Conservation (phyloP, 1,140 invertebrate genomes). For the Drosophila littoralis region DNA sequence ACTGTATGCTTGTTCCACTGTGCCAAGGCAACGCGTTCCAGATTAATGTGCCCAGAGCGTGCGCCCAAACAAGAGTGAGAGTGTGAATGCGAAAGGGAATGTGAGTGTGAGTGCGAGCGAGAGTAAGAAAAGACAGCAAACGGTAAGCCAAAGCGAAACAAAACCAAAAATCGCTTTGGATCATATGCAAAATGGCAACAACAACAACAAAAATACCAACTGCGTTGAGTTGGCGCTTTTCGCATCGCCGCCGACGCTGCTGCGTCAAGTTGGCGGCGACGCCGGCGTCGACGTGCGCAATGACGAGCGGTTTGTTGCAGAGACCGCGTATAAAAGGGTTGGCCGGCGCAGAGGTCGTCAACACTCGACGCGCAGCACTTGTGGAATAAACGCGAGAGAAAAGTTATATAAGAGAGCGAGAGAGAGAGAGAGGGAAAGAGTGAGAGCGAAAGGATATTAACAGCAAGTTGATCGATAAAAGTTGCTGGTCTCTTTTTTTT, state of each 20-base stretch:
- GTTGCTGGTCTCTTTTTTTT: constrained; percentile 14
- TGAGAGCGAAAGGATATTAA: constrained; percentile 28
- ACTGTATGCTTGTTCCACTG: constrained; percentile 20
- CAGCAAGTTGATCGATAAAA: constrained; percentile 14
- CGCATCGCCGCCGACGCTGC: constrained; percentile 50
- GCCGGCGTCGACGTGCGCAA: constrained; percentile 13
- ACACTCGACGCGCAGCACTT: constrained; percentile 61
- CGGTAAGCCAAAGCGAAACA: constrained; percentile 42
- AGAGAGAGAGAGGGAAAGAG: neutral
- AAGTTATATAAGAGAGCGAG: neutral
- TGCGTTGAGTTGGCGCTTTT: constrained; percentile 58
- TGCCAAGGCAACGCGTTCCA: constrained; percentile 31
- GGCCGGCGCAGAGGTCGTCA: constrained; percentile 66
- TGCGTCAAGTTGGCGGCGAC: constrained; percentile 13
- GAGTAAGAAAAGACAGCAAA: constrained; percentile 16
- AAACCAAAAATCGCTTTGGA: constrained; percentile 52
- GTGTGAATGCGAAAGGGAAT: constrained; percentile 29
- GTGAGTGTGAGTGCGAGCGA: constrained; percentile 12
- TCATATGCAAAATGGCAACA: constrained; percentile 49
- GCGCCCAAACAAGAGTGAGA: constrained; percentile 35
- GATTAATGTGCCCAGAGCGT: constrained; percentile 36
- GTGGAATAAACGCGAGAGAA: constrained; percentile 37
- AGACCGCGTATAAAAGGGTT: constrained; percentile 76
- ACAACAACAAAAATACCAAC: constrained; percentile 35
- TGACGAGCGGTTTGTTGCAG: constrained; percentile 48